Conservation (phyloP, 2,888 invertebrate species). For the Meliscaeva auricollis region DNA sequence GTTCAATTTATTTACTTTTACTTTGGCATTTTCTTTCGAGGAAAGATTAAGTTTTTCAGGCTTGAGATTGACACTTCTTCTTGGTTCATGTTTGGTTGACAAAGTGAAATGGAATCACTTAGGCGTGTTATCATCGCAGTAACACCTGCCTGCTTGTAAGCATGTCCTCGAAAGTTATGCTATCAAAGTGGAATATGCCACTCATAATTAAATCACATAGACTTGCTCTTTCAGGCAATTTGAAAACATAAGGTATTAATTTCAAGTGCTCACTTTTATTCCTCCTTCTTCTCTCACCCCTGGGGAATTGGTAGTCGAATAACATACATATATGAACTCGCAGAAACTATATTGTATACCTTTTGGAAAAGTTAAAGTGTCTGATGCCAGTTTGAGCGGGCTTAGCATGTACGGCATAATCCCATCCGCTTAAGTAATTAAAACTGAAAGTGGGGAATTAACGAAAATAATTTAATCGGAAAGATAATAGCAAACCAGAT, state of each 20-base stretch:
- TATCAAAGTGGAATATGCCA: conserved; percentile 82
- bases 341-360: conserved; percentile 59
- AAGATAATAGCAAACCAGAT: conserved; percentile 51
- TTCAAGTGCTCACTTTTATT: conserved; percentile 66
- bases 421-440: conserved; percentile 75
- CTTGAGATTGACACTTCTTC: conserved; percentile 74
- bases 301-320: conserved; percentile 65
- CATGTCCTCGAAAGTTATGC: conserved; percentile 60
- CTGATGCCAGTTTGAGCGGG: conserved; percentile 42
- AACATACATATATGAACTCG: conserved; percentile 68
- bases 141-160: conserved; percentile 64
- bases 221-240: conserved; percentile 52
- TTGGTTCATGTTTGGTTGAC: conserved; percentile 64
- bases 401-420: conserved; percentile 56
- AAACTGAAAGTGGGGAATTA: conserved; percentile 75
- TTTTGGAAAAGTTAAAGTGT: conserved; percentile 71
- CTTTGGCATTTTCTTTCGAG: conserved; percentile 42
- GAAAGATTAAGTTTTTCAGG: conserved; percentile 71
- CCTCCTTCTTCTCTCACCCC: conserved; percentile 4
- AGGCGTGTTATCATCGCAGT: conserved; percentile 73
- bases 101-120: conserved; percentile 75
- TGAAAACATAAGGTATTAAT: conserved; percentile 70
- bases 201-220: conserved; percentile 83
- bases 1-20: conserved; percentile 67
- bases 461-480: conserved; percentile 75